A percentile compares a stretch with the other conserved stretches of the same genome.
Conservation (phyloP, 2,888 invertebrate genomes). For the Branchinecta sandiegonensis region DNA sequence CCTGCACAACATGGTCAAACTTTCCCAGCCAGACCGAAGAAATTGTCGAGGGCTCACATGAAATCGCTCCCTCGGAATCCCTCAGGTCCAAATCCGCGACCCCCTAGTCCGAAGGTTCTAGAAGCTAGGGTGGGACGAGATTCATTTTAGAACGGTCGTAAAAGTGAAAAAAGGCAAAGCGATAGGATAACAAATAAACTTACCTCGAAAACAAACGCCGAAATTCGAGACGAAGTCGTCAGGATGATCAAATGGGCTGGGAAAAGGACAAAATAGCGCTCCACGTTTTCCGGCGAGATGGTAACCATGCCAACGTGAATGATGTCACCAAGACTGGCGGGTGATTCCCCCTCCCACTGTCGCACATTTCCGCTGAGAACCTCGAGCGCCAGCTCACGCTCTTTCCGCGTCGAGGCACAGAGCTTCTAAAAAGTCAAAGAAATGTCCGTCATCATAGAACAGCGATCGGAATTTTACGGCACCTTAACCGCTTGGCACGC, state of each 20-base stretch:
- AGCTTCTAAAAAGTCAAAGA: slow-evolving; percentile 47
- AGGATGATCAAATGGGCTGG: slow-evolving; percentile 73
- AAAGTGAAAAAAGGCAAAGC: neutral
- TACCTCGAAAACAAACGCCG: slow-evolving; percentile 89
- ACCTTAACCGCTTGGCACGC: too few species aligned
- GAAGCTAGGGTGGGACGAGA: too few species aligned
- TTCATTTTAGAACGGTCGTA: too few species aligned
- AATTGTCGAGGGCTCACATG: too few species aligned
- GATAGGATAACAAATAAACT: slow-evolving; percentile 20
- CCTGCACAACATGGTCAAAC: too few species aligned
- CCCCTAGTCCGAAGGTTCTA: too few species aligned
- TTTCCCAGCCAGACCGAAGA: too few species aligned
- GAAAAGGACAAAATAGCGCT: slow-evolving; percentile 83
- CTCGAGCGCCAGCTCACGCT: slow-evolving; percentile 90
- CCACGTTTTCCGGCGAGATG: slow-evolving; percentile 52
- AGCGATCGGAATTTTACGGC: too few species aligned
- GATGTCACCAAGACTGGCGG: slow-evolving; percentile 60
- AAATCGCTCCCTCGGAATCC: too few species aligned
- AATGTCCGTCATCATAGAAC: slow-evolving; percentile 23
- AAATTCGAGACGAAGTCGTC: slow-evolving; percentile 77
- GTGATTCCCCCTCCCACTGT: slow-evolving; percentile 79
- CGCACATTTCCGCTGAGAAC: slow-evolving; percentile 85
- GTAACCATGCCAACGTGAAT: slow-evolving; percentile 75
- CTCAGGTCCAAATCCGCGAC: too few species aligned
- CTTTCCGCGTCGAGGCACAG: slow-evolving; percentile 71